A percentile compares a stretch with the other conserved stretches of the same genome.
phyloP scores from a whole-genome alignment of 2,888 invertebrate species.

The Thereva nobilitata region DNA sequence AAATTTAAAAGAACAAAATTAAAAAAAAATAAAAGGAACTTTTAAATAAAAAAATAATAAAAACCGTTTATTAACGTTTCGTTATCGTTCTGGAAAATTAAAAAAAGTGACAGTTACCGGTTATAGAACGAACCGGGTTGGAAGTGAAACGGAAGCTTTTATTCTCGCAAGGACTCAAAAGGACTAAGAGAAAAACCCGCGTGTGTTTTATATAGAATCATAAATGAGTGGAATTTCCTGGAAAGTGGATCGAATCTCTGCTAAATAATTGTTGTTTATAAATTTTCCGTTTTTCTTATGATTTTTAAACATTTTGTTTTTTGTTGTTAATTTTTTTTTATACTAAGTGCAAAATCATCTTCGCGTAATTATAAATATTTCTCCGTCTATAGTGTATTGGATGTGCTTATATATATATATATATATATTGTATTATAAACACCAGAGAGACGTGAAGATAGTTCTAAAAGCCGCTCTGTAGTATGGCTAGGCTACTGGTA shows the following conservation, averaged over 20 bases:
- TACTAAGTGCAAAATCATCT: background rate
- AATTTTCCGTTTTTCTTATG: background rate
- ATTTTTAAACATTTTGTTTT: background rate
- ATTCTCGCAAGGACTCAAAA: background rate
- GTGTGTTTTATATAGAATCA: background rate
- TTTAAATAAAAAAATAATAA: no score
- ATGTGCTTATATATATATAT: no score
- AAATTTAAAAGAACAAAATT: no score
- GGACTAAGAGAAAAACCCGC: constrained; percentile 13
- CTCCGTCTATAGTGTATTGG: no score
- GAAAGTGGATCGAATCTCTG: constrained; percentile 8
- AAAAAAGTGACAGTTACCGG: no score
- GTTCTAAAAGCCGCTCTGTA: background rate
- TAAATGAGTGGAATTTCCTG: no score
- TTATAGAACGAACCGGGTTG: background rate
- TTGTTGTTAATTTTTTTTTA: constrained; percentile 1
- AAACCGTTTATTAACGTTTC: no score
- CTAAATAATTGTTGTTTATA: background rate
- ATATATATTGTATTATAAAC: no score
- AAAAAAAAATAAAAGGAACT: no score
- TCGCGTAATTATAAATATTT: no score
- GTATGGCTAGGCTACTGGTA: background rate
- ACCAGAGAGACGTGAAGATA: no score
- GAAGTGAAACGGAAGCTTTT: background rate
- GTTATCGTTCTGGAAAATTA: no score